Evolutionary conservation across 2,888 invertebrate species (phyloP).

Genomic region (Mayetiola destructor): DNA sequence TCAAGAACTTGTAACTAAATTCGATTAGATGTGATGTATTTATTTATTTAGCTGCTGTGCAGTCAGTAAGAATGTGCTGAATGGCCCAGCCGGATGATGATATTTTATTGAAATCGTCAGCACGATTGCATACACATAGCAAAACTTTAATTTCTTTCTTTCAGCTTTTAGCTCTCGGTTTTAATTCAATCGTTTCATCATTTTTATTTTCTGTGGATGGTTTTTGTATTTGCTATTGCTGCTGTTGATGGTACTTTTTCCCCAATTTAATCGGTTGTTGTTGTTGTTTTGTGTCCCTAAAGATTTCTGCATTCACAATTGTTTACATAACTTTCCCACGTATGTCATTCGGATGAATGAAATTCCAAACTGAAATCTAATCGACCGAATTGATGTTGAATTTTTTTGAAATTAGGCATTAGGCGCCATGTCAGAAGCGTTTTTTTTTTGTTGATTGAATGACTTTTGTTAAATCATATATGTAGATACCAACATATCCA

Average conservation of each 20-base stretch:
- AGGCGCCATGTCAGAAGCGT: background rate
- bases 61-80: background rate
- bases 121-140: too few relatives aligned
- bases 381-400: background rate
- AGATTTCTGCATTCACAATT: background rate
- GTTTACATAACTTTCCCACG: slow-evolving; percentile 10
- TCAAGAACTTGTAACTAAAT: slow-evolving; percentile 21
- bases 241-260: too few relatives aligned
- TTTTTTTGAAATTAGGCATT: background rate
- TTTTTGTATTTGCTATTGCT: too few relatives aligned
- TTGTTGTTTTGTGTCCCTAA: background rate
- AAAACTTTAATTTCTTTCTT: background rate
- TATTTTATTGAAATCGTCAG: background rate
- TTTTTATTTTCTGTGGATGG: too few relatives aligned
- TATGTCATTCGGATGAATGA: background rate
- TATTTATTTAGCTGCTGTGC: slow-evolving; percentile 17
- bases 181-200: background rate
- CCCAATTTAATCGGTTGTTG: background rate
- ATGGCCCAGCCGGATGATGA: background rate
- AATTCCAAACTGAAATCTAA: background rate
- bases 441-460: background rate
- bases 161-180: background rate
- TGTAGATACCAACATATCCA: background rate
- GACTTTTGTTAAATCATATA: background rate
- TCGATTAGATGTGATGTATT: slow-evolving; percentile 21